A percentile compares a stretch with the other conserved stretches of the same genome.
Evolutionary conservation across 2,888 invertebrate genomes (phyloP).

Genomic region (Coenonympha glycerion): DNA sequence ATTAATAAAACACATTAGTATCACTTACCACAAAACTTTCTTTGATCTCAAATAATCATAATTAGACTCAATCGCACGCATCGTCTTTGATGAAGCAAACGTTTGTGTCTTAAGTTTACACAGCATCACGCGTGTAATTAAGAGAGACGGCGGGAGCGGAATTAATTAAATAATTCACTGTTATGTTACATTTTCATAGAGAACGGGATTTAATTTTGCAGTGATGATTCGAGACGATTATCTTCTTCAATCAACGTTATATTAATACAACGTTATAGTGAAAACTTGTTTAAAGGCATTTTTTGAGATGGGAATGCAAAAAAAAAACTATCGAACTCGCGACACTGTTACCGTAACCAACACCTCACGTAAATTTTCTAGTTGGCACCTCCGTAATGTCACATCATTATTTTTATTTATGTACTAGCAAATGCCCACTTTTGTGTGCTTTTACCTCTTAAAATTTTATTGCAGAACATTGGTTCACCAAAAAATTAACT

Average conservation of each 20-base stretch:
- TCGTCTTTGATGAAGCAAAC: constrained; percentile 35
- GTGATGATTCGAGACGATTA: background rate
- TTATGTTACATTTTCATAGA: background rate
- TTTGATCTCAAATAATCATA: constrained; percentile 23
- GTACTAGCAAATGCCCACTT: too few relatives aligned
- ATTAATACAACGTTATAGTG: too few relatives aligned
- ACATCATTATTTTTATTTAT: too few relatives aligned
- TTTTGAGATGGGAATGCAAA: too few relatives aligned
- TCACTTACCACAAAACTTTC: background rate
- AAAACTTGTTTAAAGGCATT: too few relatives aligned
- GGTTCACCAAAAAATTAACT: too few relatives aligned
- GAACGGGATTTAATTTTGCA: background rate
- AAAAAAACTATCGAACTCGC: too few relatives aligned
- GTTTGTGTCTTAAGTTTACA: constrained; percentile 32
- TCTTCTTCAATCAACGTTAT: too few relatives aligned
- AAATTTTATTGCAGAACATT: too few relatives aligned
- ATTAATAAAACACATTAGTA: background rate
- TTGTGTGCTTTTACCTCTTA: too few relatives aligned
- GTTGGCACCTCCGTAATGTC: constrained; percentile 38
- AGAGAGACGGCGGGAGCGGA: constrained; percentile 21
- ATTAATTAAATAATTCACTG: constrained; percentile 23
- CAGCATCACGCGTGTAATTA: constrained; percentile 30
- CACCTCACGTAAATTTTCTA: constrained; percentile 24
- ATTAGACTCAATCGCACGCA: constrained; percentile 27
- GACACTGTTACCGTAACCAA: constrained; percentile 38